Base-by-base conservation (phyloP, 2,888 invertebrate genomes). In the Cryptophagus acutangulus region DNA sequence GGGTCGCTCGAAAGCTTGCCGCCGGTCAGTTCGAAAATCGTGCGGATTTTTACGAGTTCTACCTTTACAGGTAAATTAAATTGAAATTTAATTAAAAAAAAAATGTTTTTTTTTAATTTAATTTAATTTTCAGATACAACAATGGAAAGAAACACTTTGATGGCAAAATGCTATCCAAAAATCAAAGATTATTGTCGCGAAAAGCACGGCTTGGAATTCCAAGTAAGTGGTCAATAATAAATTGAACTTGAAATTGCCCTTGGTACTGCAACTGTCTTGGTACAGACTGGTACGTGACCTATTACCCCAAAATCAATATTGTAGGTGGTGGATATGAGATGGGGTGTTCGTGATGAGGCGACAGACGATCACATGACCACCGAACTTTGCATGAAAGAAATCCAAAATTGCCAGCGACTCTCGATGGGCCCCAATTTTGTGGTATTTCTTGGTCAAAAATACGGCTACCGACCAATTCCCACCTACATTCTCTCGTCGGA, bases 311-410 rank as follows among this genome's bases (percentile, higher is more conserved):
- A 20, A 20, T n/a, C n/a, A 20, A 20, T 14, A 14, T 9, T 34
- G 1, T 13, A 92, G 92, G 95, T 96, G 2, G 96, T 96, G 17
- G 96, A 96, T 71, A 96, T 96, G 96, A 77, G 96, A 60, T 96
- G 96, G 96, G 96, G 96, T 3, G 95, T 96, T 0, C 75, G 96
- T 59, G 96, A 97, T 62, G 96, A 96, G 70, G 95, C 96, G 0
- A 97, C 96, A 0, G 96, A 97, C 61, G 97, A 97, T 79, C 97
- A 97, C 73, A 95, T 95, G 95, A 97, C 96, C 13, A 96, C 96
- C 0, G 93, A 95, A 60, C 78, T 97, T 0, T 97, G 97, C 65
- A 95, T 97, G 92, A 81, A 90, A 48, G 97, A 97, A 73, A 96
- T 97, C 47, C 88, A 91, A 69, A 97, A 96, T 69, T 97, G 96